Conservation (phyloP, 2,113 vertebrate genomes). For the Percopsis transmontana region DNA sequence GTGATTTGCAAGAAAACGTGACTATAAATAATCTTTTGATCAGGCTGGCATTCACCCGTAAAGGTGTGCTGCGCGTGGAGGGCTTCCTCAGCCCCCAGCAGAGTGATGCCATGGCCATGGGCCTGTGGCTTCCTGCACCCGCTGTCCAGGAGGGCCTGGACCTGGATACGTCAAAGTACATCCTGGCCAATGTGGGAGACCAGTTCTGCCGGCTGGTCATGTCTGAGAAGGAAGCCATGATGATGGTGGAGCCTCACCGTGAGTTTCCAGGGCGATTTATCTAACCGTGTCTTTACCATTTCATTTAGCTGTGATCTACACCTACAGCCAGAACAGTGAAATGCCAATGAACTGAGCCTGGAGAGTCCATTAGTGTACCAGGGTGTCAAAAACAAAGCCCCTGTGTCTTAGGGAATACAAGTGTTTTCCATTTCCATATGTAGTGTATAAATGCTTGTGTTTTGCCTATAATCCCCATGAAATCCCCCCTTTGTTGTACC, state of each 20-base stretch:
- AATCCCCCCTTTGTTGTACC: too few species aligned
- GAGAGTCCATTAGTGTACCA: background rate
- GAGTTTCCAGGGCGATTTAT: slow-evolving; percentile 63
- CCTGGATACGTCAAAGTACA: slow-evolving; percentile 97
- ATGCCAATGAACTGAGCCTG: background rate
- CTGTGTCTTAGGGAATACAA: too few species aligned
- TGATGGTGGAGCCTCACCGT: slow-evolving; percentile 99
- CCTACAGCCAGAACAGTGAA: background rate
- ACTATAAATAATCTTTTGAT: background rate
- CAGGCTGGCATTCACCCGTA: slow-evolving; percentile 95
- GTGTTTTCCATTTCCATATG: too few species aligned
- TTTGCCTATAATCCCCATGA: too few species aligned
- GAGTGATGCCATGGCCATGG: slow-evolving; percentile 96
- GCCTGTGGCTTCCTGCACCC: slow-evolving; percentile 92
- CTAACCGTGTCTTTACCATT: background rate
- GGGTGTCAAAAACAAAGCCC: too few species aligned
- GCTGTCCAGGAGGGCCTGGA: slow-evolving; percentile 91
- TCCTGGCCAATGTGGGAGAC: slow-evolving; percentile 97
- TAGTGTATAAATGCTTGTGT: too few species aligned
- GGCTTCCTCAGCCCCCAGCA: slow-evolving; percentile 97
- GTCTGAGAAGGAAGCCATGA: slow-evolving; percentile 99
- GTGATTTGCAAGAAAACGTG: background rate
- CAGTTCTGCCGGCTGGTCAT: slow-evolving; percentile 99
- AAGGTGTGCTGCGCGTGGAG: slow-evolving; percentile 94
- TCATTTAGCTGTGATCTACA: background rate